Conservation (phyloP, 2,113 vertebrate genomes). For the Podilymbus podiceps region DNA sequence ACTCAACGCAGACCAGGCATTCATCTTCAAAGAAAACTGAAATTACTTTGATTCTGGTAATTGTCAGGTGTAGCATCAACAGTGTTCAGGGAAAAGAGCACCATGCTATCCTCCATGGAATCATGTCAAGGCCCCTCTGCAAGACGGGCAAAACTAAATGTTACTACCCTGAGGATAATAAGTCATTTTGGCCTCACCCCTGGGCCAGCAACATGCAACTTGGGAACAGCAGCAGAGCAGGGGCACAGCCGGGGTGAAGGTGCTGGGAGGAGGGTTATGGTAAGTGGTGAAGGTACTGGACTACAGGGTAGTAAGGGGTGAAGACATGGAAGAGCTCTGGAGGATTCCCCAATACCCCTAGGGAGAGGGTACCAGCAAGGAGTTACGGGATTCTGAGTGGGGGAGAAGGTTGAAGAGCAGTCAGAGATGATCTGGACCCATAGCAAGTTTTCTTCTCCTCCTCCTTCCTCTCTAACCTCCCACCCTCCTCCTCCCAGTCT, state of each 20-base stretch:
- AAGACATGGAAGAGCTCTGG: background rate
- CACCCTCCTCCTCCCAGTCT: background rate
- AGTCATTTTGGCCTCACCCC: background rate
- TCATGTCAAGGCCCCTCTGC: background rate
- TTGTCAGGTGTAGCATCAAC: background rate
- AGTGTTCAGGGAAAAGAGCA: background rate
- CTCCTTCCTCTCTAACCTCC: background rate
- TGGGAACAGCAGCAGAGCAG: background rate
- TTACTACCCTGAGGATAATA: background rate
- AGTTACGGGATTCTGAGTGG: background rate
- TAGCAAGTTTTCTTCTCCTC: background rate
- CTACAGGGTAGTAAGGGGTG: background rate
- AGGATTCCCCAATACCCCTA: background rate
- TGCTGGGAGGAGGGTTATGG: background rate
- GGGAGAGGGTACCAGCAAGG: background rate
- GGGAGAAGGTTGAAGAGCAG: background rate
- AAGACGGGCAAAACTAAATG: background rate
- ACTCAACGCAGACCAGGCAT: no score
- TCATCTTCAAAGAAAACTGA: background rate
- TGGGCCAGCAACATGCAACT: background rate
- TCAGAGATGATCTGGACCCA: accelerated
- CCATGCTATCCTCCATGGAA: background rate
- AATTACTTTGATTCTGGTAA: background rate
- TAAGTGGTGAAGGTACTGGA: background rate
- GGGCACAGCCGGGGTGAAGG: background rate